Evolutionary conservation across 2,113 vertebrate species (phyloP), one percentile per base, ranked within the genome.

Genomic region (Pluvianellus socialis): DNA sequence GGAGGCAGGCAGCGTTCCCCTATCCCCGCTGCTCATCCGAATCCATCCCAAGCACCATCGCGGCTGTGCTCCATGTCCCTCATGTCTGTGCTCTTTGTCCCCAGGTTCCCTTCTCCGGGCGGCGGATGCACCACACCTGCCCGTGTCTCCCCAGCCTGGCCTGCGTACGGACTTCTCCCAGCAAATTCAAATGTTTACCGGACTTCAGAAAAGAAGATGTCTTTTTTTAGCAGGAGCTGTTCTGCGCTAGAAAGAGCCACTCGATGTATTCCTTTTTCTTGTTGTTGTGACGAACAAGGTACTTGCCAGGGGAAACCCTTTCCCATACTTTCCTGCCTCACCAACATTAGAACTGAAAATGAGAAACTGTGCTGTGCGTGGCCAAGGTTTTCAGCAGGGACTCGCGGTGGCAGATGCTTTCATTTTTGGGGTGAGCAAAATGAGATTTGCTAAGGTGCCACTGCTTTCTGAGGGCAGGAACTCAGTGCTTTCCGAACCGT

Each of bases 71-170:
- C 74, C 53, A 50, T 33, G 70, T 62, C 75, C 45, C 87, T 89
- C 71, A 79, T 0, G 4, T 4, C 56, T 15, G 11, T 75, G 68
- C 67, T 96, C 86, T 91, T 82, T 90, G 94, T 73, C 88, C 96
- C 59, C 96, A 99, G 99, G 98, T 99, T 79, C 99, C 99, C 26
- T 99, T 98, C 98, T 83, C 98, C 2, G 99, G 99, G 68, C 98
- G 98, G 91, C 95, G 99, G 96, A 98, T 98, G 83, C 99, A 99
- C 96, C 98, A 99, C 90, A 99, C 98, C 4, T 99, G 99, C 52
- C 99, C 99, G 2, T 99, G 99, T 83, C 97, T 99, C 26, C 98
- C 99, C 4, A 97, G 99, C 87, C 96, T 99, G 93, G 90, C 96
- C 11, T 99, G 99, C 47, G 28, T 98, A 56, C 94, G 98, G 79